Conservation (phyloP, 2,113 vertebrate genomes). For the Triplophysa tibetana region DNA sequence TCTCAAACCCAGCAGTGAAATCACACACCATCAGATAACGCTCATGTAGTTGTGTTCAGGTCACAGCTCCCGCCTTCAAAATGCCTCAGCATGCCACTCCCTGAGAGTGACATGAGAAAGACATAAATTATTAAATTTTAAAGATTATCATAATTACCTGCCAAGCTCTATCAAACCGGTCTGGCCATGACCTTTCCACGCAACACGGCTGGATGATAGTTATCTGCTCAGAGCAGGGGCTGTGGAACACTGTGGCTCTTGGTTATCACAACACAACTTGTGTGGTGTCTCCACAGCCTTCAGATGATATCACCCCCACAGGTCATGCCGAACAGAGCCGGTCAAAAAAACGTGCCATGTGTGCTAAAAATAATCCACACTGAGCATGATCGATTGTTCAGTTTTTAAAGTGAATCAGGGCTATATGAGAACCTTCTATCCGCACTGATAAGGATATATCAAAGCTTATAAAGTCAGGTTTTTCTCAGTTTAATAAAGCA, state of each 20-base stretch:
- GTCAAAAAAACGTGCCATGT: neutral
- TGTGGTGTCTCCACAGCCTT: neutral
- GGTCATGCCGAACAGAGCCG: neutral
- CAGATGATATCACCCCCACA: slow-evolving; percentile 8
- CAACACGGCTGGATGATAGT: neutral
- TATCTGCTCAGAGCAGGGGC: neutral
- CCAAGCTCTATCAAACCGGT: neutral
- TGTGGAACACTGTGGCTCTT: neutral
- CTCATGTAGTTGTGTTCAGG: neutral
- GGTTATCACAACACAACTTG: slow-evolving; percentile 1
- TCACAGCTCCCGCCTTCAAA: neutral
- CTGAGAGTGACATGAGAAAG: neutral
- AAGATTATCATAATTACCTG: slow-evolving; percentile 26
- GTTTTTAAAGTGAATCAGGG: neutral
- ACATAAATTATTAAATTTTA: neutral
- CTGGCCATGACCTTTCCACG: slow-evolving; percentile 18
- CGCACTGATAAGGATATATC: neutral
- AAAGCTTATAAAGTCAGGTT: neutral
- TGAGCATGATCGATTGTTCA: neutral
- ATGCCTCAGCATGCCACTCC: neutral
- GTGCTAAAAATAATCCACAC: neutral
- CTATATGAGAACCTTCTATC: neutral
- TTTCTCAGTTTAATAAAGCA: neutral
- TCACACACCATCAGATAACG: neutral
- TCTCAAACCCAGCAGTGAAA: neutral